Evolutionary conservation across 2,888 invertebrate species (phyloP).

Genomic region (Lasius fuliginosus): DNA sequence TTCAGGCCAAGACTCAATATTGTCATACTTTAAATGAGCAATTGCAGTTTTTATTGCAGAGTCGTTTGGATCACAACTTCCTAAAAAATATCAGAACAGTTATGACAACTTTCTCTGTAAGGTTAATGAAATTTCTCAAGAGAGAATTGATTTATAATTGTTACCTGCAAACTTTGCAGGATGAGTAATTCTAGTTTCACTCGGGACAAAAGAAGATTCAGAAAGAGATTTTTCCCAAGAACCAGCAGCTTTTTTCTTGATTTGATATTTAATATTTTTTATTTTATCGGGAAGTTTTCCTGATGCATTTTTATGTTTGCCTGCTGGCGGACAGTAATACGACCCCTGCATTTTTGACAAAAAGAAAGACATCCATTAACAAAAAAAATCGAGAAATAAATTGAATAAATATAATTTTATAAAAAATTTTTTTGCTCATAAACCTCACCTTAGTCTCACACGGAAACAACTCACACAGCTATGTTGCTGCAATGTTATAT

Average conservation of each 20-base stretch:
- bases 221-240: neutral
- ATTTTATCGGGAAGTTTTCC: slow-evolving; percentile 18
- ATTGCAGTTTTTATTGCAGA: slow-evolving; percentile 28
- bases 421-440: neutral
- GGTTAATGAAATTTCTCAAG: neutral
- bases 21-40: neutral
- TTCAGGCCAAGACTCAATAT: slow-evolving; percentile 29
- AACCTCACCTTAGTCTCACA: neutral
- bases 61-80: slow-evolving; percentile 20
- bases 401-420: neutral
- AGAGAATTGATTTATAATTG: neutral
- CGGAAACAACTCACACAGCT: slow-evolving; percentile 17
- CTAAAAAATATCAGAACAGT: slow-evolving; percentile 2
- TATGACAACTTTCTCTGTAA: neutral
- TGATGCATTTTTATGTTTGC: slow-evolving; percentile 4
- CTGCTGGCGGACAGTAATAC: slow-evolving; percentile 3
- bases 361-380: neutral
- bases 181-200: neutral
- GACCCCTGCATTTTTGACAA: neutral
- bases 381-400: neutral
- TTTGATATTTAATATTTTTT: slow-evolving; percentile 2
- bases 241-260: neutral
- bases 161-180: slow-evolving; percentile 13
- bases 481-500: slow-evolving; percentile 14
- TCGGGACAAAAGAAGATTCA: neutral